Base-by-base conservation (phyloP, 2,888 invertebrate species). In the Xanthostigma xanthostigma region DNA sequence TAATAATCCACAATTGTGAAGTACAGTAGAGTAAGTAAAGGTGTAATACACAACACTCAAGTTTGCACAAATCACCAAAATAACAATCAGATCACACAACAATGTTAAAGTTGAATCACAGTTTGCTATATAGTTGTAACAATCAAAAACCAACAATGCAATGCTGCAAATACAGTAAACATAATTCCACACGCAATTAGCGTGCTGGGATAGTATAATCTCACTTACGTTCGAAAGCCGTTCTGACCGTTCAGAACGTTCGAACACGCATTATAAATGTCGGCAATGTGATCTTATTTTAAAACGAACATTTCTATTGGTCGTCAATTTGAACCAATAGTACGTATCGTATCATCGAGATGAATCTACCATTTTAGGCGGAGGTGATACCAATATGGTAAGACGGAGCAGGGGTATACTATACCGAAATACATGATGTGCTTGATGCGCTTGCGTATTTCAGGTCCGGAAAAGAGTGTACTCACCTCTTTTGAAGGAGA, bases 141-240 rank as follows among this genome's bases (percentile, higher is more conserved):
- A 17, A 17, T 17, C 17, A 17, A 17, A 17, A 17, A 17, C 17
- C 17, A 17, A 17, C 17, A 17, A 17, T 17, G 17, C 17, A 17
- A 17, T 17, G 17, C 17, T 17, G 17, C 4, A 17, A 17, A 17
- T 17, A 17, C 17, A 17, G 17, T 17, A 17, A 17, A 17, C 17
- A 17, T 17, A 17, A 17, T 38, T n/a, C 38, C n/a, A 38, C 12
- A 38, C n/a, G 12, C 12, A n/a, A 4, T 38, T 38, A 12, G 11
- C 12, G n/a, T 3, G 11, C 38, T 17, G 17, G 17, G 17, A 17
- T 17, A 17, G 41, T 35, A 36, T 36, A 34, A 36, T 51, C 51
- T 50, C 67, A 90, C 90, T 90, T 88, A 90, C 90, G 88, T 87
- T 89, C 83, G 81, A 86, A 86, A 89, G 90, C 89, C 88, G 89